phyloP scores from a whole-genome alignment of 1,140 invertebrate species.

The Pteromalus puparum region DNA sequence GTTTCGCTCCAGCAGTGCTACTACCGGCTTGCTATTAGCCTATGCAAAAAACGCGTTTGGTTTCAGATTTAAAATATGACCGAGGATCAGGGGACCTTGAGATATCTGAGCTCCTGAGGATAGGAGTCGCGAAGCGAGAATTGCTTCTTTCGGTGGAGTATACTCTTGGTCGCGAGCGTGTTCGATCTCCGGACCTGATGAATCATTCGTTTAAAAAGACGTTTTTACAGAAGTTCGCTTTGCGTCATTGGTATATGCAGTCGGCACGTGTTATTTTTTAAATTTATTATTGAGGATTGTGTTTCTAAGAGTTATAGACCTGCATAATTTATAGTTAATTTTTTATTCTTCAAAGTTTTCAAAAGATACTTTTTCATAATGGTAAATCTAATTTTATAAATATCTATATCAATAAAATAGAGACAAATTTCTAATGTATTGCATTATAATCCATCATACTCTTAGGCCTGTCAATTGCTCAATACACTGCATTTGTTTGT shows the following conservation, averaged over 20 bases:
- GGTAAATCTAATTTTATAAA: not conserved
- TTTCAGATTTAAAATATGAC: not conserved
- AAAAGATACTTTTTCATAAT: not conserved
- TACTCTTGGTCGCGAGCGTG: not conserved
- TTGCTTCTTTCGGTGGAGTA: not conserved
- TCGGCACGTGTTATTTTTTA: not conserved
- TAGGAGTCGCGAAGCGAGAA: not conserved
- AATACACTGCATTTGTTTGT: not conserved
- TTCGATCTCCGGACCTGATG: not conserved
- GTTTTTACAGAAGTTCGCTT: not conserved
- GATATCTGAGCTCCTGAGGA: not conserved
- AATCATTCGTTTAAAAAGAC: conserved; percentile 22
- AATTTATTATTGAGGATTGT: not conserved
- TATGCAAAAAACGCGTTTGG: not conserved
- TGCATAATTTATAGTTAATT: not conserved
- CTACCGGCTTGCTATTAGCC: not conserved
- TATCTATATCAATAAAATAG: too few species aligned
- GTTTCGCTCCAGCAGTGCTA: not conserved
- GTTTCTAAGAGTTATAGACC: not conserved
- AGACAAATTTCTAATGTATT: too few species aligned
- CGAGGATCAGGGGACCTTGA: not conserved
- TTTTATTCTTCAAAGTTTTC: not conserved
- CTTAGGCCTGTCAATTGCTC: not conserved
- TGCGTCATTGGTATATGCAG: conserved; percentile 15
- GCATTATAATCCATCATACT: too few species aligned